Evolutionary conservation across 35 echinoderm and acorn worm species (phyloP).

Genomic region (Amphiura filiformis): DNA sequence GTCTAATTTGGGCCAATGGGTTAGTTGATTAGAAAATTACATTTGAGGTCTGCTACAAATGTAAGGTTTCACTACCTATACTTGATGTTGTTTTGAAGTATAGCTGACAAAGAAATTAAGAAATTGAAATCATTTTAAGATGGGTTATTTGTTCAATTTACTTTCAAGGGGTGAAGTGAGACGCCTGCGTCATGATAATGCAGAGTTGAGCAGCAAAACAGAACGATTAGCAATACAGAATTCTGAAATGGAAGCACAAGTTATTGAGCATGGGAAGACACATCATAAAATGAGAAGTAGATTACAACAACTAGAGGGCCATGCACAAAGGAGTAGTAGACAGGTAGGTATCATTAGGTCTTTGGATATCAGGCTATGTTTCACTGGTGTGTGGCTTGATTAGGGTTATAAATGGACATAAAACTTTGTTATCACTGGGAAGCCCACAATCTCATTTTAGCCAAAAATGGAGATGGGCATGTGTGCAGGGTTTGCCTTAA

Average conservation of each 20-base stretch:
- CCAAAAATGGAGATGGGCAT: background rate
- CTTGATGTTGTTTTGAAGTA: too few relatives aligned
- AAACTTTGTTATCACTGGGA: background rate
- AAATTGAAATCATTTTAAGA: too few relatives aligned
- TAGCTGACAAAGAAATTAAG: too few relatives aligned
- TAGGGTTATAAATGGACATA: background rate
- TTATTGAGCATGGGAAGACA: constrained; percentile 80
- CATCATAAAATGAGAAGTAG: constrained; percentile 78
- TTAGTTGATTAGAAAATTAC: too few relatives aligned
- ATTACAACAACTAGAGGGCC: constrained; percentile 81
- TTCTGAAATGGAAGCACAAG: constrained; percentile 84
- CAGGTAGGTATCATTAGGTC: too few relatives aligned
- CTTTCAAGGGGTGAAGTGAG: constrained; percentile 63
- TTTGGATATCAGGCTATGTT: constrained; percentile 9
- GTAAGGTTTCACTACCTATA: too few relatives aligned
- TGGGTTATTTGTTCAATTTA: too few relatives aligned
- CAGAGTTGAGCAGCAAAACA: constrained; percentile 44
- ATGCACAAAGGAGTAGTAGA: constrained; percentile 71
- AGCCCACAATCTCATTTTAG: background rate
- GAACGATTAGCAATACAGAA: constrained; percentile 79
- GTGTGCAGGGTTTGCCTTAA: background rate
- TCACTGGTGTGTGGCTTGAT: background rate
- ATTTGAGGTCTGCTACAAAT: too few relatives aligned
- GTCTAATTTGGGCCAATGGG: too few relatives aligned
- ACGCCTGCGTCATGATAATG: constrained; percentile 62